phyloP scores from a whole-genome alignment of 2,888 invertebrate genomes.

The Platerodrilus igneus region DNA sequence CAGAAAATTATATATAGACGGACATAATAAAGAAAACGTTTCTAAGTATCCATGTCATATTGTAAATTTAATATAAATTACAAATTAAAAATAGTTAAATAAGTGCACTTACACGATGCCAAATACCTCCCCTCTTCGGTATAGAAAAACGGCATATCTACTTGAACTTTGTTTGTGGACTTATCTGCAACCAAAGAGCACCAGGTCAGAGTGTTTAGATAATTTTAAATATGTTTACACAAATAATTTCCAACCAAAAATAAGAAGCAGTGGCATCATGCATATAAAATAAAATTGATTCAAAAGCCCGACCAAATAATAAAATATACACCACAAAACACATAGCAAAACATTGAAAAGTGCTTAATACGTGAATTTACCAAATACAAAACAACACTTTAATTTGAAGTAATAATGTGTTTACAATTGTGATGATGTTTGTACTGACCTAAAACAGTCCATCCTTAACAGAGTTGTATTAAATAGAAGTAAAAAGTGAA shows the following conservation, averaged over 20 bases:
- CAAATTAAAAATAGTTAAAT: background rate
- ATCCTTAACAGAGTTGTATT: constrained; percentile 35
- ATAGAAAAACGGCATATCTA: constrained; percentile 76
- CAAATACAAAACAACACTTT: constrained; percentile 12
- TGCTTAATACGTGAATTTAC: constrained; percentile 14
- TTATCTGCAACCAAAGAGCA: constrained; percentile 44
- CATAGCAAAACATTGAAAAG: constrained; percentile 8
- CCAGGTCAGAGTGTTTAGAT: background rate
- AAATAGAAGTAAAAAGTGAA: constrained; percentile 37
- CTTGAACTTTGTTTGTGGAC: constrained; percentile 49
- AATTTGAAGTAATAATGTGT: constrained; percentile 8
- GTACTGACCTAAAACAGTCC: constrained; percentile 42
- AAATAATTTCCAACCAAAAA: background rate
- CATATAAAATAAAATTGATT: background rate
- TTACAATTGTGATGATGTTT: constrained; percentile 15
- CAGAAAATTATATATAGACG: too few species aligned
- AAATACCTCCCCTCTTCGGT: constrained; percentile 86
- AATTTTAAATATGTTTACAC: background rate
- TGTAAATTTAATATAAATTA: constrained; percentile 5
- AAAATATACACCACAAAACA: constrained; percentile 13
- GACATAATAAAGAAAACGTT: too few species aligned
- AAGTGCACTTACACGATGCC: constrained; percentile 64
- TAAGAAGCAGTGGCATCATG: constrained; percentile 8
- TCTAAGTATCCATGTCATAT: too few species aligned
- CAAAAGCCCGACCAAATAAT: constrained; percentile 3